Conservation (phyloP, 92 coral and sea anemone genomes). For the Palythoa grandiflora region DNA sequence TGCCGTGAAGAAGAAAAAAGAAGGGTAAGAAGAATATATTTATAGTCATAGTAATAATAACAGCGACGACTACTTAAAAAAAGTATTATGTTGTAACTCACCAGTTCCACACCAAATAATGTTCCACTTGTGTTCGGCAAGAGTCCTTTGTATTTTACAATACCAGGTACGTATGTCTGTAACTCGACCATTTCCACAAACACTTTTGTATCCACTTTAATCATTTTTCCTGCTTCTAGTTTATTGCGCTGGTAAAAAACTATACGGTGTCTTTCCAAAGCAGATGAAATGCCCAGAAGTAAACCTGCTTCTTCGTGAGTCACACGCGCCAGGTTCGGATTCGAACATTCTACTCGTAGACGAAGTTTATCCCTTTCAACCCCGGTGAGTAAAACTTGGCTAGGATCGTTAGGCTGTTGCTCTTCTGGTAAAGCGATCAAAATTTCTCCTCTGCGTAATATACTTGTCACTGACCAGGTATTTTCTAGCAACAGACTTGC, state of each 20-base stretch:
- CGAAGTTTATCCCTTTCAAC: too few species aligned
- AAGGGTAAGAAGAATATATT: not conserved
- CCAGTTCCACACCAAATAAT: constrained; percentile 85
- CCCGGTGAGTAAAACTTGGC: too few species aligned
- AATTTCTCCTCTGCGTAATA: too few species aligned
- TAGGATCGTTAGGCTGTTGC: too few species aligned
- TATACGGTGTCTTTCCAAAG: constrained; percentile 53
- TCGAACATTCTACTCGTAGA: not conserved
- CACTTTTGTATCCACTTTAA: constrained; percentile 49
- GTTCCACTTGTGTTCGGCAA: constrained; percentile 63
- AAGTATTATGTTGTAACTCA: not conserved
- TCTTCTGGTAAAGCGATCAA: too few species aligned
- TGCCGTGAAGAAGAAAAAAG: too few species aligned
- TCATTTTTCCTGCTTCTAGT: constrained; percentile 53
- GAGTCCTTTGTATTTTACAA: constrained; percentile 73
- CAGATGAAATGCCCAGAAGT: constrained; percentile 66
- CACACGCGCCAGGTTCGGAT: constrained; percentile 37
- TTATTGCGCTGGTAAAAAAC: constrained; percentile 62
- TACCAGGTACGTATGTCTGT: constrained; percentile 56
- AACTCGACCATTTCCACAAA: constrained; percentile 63
- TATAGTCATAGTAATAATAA: not conserved
- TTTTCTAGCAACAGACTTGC: too few species aligned
- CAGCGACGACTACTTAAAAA: not conserved
- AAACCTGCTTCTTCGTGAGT: constrained; percentile 59
- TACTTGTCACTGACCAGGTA: too few species aligned